A percentile compares a stretch with the other conserved stretches of the same genome.
Conservation (phyloP, 2,113 vertebrate species). For the Cyprinodon brontotheroides region DNA sequence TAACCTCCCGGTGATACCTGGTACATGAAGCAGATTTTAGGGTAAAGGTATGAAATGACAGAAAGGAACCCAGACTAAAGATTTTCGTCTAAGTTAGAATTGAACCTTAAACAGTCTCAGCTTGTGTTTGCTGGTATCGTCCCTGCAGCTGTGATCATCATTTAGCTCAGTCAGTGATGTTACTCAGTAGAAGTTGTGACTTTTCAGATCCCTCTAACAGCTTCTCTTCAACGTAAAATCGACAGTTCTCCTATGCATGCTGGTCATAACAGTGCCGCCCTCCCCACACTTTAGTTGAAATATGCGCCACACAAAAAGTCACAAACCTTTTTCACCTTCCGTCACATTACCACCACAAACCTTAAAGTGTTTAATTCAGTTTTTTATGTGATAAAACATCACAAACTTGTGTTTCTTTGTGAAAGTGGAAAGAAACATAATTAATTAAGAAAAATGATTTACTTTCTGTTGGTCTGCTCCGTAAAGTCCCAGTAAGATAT, state of each 20-base stretch:
- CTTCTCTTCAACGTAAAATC: neutral
- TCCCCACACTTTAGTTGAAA: neutral
- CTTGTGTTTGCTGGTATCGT: neutral
- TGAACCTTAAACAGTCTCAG: neutral
- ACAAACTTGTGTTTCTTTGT: neutral
- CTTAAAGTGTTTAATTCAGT: neutral
- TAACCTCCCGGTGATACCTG: slow-evolving; percentile 36
- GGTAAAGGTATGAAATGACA: slow-evolving; percentile 23
- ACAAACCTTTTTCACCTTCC: neutral
- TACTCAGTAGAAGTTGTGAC: neutral
- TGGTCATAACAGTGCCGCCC: neutral
- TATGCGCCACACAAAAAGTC: neutral
- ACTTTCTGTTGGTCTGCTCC: neutral
- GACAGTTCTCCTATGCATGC: neutral
- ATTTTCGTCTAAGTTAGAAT: neutral
- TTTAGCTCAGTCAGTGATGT: neutral
- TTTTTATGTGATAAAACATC: neutral
- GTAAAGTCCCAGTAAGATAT: neutral
- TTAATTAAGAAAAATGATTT: neutral
- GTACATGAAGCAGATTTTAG: slow-evolving; percentile 26
- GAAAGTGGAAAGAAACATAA: neutral
- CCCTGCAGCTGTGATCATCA: neutral
- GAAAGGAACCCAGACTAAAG: neutral
- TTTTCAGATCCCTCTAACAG: neutral
- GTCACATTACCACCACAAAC: neutral